Evolutionary conservation across 35 echinoderm and acorn worm genomes (phyloP), one percentile per base, ranked within the genome.

Genomic region (Apostichopus japonicus): DNA sequence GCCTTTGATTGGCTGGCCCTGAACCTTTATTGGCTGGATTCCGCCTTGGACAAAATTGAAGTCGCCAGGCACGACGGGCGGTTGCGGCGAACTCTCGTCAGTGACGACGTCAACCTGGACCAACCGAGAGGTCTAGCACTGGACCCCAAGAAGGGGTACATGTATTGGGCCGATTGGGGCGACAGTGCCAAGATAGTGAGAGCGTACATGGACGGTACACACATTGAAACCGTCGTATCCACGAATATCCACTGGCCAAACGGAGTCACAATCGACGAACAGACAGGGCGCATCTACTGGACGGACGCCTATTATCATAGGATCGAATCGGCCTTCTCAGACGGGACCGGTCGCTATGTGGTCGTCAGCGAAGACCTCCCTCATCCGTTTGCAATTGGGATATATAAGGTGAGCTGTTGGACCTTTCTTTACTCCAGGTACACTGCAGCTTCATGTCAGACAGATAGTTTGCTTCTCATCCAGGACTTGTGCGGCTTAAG

Each of bases 151-250:
- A 90, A 91, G 62, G 97, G 97, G 84, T 95, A 89, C 65, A 99
- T 99, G 95, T 96, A 94, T 51, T 99, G 95, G 95, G 96, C 95
- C 0, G 97, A 99, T 86, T 99, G 93, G 97, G 97, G 97, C 1
- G 23, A 59, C 23, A 10, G 33, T 27, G 79, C 97, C 2, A 67
- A 86, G 25, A 99, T 99, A 44, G 54, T 72, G 2, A 25, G 77
- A 1, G 95, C 93, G 8, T 78, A 84, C 61, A 96, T 99, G 97
- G 95, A 99, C 77, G 97, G 97, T 0, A 77, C 15, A 4, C 84
- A 93, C 83, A 53, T 56, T 1, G 51, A 17, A 6, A 27, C 9
- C 15, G 56, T 99, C 8, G 56, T 96, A 11, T 79, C 6, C 19
- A 90, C 75, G 2, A 91, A 91, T 16, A 55, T 99, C 33, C 86